Conservation (phyloP, 2,888 invertebrate genomes). For the Pheosia gnoma region DNA sequence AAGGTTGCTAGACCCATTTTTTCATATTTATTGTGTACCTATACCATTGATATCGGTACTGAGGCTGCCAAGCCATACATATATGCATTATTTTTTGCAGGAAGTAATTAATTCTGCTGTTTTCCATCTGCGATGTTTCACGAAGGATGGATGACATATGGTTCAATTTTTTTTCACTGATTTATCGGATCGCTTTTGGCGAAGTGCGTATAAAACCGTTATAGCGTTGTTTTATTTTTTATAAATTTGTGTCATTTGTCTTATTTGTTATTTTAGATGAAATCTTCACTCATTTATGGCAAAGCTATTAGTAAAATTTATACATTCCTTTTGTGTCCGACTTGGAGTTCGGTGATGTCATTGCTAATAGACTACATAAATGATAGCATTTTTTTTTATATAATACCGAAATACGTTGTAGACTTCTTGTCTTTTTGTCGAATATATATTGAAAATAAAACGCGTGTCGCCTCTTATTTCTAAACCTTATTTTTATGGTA, state of each 20-base stretch:
- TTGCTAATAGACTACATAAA: background rate
- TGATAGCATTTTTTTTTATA: background rate
- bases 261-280: background rate
- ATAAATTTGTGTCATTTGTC: background rate
- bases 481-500: too few species aligned
- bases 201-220: background rate
- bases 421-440: background rate
- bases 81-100: too few species aligned
- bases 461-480: too few species aligned
- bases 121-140: too few species aligned
- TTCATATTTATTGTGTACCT: too few species aligned
- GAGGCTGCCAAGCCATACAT: too few species aligned
- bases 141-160: too few species aligned
- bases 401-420: background rate
- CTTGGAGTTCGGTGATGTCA: background rate
- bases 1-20: too few species aligned
- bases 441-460: background rate
- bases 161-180: too few species aligned
- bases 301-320: background rate
- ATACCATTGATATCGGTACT: too few species aligned
- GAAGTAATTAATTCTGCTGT: too few species aligned
- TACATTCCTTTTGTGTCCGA: conserved; percentile 1
- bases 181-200: too few species aligned
- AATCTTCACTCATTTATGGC: background rate
- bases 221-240: background rate